Percentiles rank a stretch among this genome's conserved stretches.
These are phyloP conservation scores for Caenorhabditis briggsae DNA, from an alignment of 1,140 invertebrate genomes.

Conservation along the genomic window DNA sequence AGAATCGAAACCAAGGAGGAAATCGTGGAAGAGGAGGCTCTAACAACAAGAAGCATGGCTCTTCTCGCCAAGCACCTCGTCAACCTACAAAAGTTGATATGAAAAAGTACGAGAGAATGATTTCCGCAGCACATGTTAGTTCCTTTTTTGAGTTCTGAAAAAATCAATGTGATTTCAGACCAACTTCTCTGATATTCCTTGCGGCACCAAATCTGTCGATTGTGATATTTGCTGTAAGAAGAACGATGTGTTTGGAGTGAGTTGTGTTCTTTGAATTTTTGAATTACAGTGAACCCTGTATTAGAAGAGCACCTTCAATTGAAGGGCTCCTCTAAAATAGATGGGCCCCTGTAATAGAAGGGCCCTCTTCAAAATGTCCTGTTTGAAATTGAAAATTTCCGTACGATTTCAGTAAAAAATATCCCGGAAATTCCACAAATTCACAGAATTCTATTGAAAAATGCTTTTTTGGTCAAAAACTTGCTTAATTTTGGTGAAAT, in stretches of 20 bases:
- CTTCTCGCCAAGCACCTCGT: not conserved
- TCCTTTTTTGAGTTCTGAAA: not conserved
- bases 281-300: too few species aligned
- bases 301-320: too few species aligned
- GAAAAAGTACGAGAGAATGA: constrained; percentile 65
- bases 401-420: too few species aligned
- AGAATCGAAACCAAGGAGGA: not conserved
- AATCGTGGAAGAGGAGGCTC: constrained; percentile 36
- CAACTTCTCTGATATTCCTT: constrained; percentile 62
- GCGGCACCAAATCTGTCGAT: constrained; percentile 38
- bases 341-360: too few species aligned
- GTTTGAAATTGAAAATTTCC: too few species aligned
- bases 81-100: constrained; percentile 56
- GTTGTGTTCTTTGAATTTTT: not conserved
- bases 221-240: constrained; percentile 62
- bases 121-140: constrained; percentile 44
- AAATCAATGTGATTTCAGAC: constrained; percentile 19
- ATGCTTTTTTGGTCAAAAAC: too few species aligned
- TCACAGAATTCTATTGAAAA: too few species aligned
- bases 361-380: too few species aligned
- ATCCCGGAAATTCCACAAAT: too few species aligned
- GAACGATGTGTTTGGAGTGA: constrained; percentile 60
- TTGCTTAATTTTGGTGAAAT: too few species aligned
- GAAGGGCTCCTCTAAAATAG: too few species aligned
- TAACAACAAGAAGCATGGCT: not conserved